Evolutionary conservation across 2,888 invertebrate genomes (phyloP).

Genomic region (Mellilla xanthometata): DNA sequence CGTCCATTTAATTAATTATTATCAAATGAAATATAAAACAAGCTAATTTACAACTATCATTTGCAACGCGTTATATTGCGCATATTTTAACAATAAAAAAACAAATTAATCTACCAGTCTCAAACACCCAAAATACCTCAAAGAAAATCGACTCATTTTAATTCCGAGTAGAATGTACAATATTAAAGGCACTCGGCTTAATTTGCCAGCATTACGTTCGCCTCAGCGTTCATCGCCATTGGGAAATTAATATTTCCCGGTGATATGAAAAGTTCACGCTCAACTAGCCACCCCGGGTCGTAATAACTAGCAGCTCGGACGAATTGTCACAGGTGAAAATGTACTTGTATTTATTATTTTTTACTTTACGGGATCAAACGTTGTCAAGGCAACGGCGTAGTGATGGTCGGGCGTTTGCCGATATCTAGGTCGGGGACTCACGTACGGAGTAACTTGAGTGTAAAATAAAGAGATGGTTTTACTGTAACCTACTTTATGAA

Average conservation of each 20-base stretch:
- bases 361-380: slow-evolving; percentile 73
- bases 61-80: no score
- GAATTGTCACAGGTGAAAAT: slow-evolving; percentile 77
- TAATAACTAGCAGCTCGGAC: slow-evolving; percentile 63
- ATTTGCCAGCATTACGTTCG: slow-evolving; percentile 77
- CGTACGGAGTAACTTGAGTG: no score
- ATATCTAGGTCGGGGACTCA: no score
- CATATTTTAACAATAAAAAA: no score
- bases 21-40: no score
- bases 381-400: slow-evolving; percentile 55
- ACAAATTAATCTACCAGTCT: no score
- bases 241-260: slow-evolving; percentile 81
- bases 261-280: slow-evolving; percentile 81
- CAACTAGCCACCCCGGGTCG: slow-evolving; percentile 69
- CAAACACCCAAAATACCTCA: slow-evolving; percentile 19
- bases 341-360: slow-evolving; percentile 78
- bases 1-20: no score
- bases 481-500: no score
- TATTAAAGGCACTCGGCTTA: slow-evolving; percentile 76
- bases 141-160: slow-evolving; percentile 49
- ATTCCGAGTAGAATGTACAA: slow-evolving; percentile 69
- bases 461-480: no score
- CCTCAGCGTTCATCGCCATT: slow-evolving; percentile 72
- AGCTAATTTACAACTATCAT: no score
- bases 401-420: slow-evolving; percentile 26